Evolutionary conservation across 2,888 invertebrate genomes (phyloP), one percentile per base, ranked within the genome.

Genomic region (Chymomyza caudatula): DNA sequence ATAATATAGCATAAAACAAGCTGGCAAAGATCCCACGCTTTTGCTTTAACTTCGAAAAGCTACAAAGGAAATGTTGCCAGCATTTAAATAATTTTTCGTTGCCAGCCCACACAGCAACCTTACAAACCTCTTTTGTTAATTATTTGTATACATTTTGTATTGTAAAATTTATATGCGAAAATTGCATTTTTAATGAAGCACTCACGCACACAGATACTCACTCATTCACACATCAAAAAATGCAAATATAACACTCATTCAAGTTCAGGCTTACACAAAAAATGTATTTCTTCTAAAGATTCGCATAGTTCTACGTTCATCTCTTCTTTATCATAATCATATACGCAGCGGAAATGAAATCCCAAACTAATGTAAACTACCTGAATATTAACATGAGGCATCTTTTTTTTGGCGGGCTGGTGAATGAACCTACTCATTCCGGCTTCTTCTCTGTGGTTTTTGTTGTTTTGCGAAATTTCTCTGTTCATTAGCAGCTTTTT

Each of bases 121-220:
- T n/a, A 1, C 20, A 17, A 20, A 20, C 17, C 47, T 47, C 47
- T 47, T 47, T 19, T 56, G 59, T 63, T 66, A 71, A 75, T 76
- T 66, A 79, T 85, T 82, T 85, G 79, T 79, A 69, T 67, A 82
- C 69, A 69, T 69, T 75, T 80, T 79, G 60, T 78, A 71, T 66
- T 67, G 3, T 47, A 63, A 62, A 80, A 82, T 81, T 82, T 85
- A 81, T 81, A 82, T 81, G 80, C 83, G 80, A 81, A 85, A 81
- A 85, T 62, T 81, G 80, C 80, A 79, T 79, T 79, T 67, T 58
- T 65, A 79, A 82, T 79, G 68, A 75, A 77, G 22, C 55, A 15
- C 53, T 37, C 37, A 56, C 25, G 20, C 58, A 63, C 19, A 55
- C 54, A 29, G 42, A 47, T 0, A 58, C 47, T 51, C 44, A 49